These are phyloP conservation scores for Aldrovandia affinis DNA, from an alignment of 2,797 vertebrate genomes.

Conservation along the genomic window DNA sequence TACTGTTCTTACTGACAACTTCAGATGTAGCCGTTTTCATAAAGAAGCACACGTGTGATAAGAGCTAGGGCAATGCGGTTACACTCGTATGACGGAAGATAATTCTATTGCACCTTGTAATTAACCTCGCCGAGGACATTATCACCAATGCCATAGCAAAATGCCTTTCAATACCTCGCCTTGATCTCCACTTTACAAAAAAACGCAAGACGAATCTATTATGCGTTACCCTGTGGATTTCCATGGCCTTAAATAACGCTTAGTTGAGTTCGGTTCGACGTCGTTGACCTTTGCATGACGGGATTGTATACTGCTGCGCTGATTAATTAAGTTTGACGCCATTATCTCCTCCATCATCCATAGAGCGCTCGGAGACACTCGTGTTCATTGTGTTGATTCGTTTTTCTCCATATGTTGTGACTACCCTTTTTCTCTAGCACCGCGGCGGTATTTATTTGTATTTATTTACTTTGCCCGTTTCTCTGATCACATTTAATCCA, in stretches of 20 bases:
- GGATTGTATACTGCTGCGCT: not conserved
- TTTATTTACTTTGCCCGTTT: not conserved
- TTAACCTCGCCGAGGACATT: too few relatives aligned
- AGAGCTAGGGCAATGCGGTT: too few relatives aligned
- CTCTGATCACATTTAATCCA: slow-evolving; percentile 23
- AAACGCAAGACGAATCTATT: not conserved
- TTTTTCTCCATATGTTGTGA: not conserved
- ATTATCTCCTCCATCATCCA: not conserved
- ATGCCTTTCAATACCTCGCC: not conserved
- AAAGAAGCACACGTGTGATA: not conserved
- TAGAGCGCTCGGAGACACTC: not conserved
- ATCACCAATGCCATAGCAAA: too few relatives aligned
- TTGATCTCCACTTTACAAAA: not conserved
- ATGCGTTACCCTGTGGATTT: not conserved
- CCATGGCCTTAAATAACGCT: too few relatives aligned
- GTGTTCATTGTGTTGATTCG: not conserved
- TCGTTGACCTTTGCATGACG: too few relatives aligned
- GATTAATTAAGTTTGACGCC: not conserved
- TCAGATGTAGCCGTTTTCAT: not conserved
- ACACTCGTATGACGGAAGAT: too few relatives aligned
- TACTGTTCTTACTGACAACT: not conserved
- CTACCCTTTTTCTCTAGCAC: not conserved
- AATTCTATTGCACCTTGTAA: too few relatives aligned
- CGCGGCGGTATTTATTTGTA: not conserved
- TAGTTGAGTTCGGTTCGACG: too few relatives aligned